Percentiles rank a stretch among this genome's conserved stretches.
These are phyloP conservation scores for Leucozona laternaria DNA, from an alignment of 2,888 invertebrate species.

Conservation along the genomic window DNA sequence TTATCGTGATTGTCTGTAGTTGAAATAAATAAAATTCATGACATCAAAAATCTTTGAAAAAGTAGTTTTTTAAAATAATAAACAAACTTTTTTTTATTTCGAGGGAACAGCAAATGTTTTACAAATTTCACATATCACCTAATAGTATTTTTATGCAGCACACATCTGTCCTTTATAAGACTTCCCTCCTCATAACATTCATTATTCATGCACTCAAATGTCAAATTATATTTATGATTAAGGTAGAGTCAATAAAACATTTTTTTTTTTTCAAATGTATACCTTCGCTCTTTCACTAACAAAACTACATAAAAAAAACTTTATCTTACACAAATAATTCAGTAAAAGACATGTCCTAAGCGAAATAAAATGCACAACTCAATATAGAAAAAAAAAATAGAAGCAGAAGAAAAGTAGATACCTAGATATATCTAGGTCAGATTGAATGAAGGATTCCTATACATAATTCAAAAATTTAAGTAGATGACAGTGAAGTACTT, in stretches of 20 bases:
- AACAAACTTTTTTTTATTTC: too few species aligned
- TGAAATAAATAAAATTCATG: too few species aligned
- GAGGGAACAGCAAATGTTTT: too few species aligned
- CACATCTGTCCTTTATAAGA: not conserved
- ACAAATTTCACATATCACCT: not conserved
- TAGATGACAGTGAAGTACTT: conserved; percentile 61
- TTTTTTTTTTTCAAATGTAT: conserved; percentile 28
- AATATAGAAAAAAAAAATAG: not conserved
- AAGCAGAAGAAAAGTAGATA: conserved; percentile 21
- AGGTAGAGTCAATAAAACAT: conserved; percentile 44
- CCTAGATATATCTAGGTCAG: conserved; percentile 51
- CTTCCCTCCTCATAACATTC: not conserved
- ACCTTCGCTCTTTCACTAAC: conserved; percentile 18
- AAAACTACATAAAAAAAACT: not conserved
- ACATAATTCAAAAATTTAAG: conserved; percentile 65
- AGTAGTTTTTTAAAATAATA: too few species aligned
- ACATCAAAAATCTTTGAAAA: too few species aligned
- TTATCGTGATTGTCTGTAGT: too few species aligned
- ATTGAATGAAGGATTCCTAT: conserved; percentile 60
- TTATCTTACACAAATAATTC: conserved; percentile 34
- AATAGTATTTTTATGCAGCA: not conserved
- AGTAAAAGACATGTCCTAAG: conserved; percentile 35
- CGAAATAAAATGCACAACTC: conserved; percentile 53
- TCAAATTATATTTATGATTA: conserved; percentile 33
- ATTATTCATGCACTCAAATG: conserved; percentile 24